Conservation (phyloP, 2,113 vertebrate species). For the Nothobranchius furzeri region DNA sequence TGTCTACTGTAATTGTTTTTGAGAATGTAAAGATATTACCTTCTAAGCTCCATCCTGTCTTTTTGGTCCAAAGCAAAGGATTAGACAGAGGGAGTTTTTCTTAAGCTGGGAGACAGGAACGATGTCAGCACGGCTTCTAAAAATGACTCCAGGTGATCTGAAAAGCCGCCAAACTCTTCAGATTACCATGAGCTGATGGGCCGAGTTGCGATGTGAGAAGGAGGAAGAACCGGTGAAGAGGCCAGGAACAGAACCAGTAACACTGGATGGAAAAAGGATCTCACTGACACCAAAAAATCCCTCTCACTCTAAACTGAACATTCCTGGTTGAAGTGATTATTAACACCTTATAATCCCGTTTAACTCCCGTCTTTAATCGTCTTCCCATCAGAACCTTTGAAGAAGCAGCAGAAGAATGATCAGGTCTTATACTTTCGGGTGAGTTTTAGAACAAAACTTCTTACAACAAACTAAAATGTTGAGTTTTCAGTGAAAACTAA, state of each 20-base stretch:
- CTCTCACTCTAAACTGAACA: background rate
- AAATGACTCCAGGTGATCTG: conserved; percentile 69
- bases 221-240: conserved; percentile 25
- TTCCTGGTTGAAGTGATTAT: conserved; percentile 24
- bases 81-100: conserved; percentile 28
- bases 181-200: conserved; percentile 69
- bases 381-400: conserved; percentile 36
- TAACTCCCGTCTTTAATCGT: conserved; percentile 23
- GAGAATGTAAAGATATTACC: conserved; percentile 7
- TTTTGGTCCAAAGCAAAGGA: conserved; percentile 35
- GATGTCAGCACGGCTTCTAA: conserved; percentile 67
- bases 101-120: conserved; percentile 25
- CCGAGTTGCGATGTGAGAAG: conserved; percentile 15
- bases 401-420: conserved; percentile 41
- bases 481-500: too few species aligned
- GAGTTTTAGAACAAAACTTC: background rate
- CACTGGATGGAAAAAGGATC: conserved; percentile 33
- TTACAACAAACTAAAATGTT: too few species aligned
- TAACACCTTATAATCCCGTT: conserved; percentile 8
- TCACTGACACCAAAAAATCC: background rate
- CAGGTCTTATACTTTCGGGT: conserved; percentile 49
- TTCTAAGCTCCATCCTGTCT: conserved; percentile 7
- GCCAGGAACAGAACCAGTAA: conserved; percentile 44
- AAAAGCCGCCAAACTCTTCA: conserved; percentile 60
- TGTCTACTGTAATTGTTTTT: background rate